These are phyloP conservation scores for Megamerina dolium DNA, from an alignment of 2,888 invertebrate species.

Conservation along the genomic window DNA sequence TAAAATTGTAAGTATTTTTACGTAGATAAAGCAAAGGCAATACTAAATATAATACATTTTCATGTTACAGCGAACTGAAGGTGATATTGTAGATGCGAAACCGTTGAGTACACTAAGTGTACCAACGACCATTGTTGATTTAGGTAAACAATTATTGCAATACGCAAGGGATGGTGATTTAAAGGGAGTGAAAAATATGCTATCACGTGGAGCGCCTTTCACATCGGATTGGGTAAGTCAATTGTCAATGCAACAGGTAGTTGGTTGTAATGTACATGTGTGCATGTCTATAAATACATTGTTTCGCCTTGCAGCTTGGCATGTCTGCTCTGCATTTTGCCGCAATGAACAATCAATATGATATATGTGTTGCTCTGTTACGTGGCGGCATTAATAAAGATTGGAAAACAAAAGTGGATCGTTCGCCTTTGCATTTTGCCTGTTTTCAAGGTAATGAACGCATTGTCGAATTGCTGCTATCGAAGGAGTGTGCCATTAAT, in stretches of 20 bases:
- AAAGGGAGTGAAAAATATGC: slow-evolving; percentile 66
- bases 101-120: slow-evolving; percentile 24
- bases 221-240: slow-evolving; percentile 81
- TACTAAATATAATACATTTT: neutral
- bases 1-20: slow-evolving; percentile 35
- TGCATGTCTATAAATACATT: neutral
- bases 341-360: slow-evolving; percentile 71
- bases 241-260: slow-evolving; percentile 10
- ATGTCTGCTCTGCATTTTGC: slow-evolving; percentile 86
- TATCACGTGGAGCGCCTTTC: slow-evolving; percentile 85
- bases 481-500: slow-evolving; percentile 66
- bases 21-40: neutral
- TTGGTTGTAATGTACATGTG: neutral
- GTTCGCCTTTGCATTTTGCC: slow-evolving; percentile 86
- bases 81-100: slow-evolving; percentile 26
- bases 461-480: slow-evolving; percentile 65
- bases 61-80: slow-evolving; percentile 34
- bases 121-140: slow-evolving; percentile 55
- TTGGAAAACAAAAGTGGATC: slow-evolving; percentile 85
- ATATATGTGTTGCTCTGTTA: slow-evolving; percentile 74
- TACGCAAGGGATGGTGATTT: slow-evolving; percentile 75
- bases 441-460: slow-evolving; percentile 74
- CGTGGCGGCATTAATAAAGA: slow-evolving; percentile 83
- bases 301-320: slow-evolving; percentile 50
- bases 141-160: slow-evolving; percentile 77